Conservation (phyloP, 2,797 vertebrate genomes). For the Pogoniulus pusillus region DNA sequence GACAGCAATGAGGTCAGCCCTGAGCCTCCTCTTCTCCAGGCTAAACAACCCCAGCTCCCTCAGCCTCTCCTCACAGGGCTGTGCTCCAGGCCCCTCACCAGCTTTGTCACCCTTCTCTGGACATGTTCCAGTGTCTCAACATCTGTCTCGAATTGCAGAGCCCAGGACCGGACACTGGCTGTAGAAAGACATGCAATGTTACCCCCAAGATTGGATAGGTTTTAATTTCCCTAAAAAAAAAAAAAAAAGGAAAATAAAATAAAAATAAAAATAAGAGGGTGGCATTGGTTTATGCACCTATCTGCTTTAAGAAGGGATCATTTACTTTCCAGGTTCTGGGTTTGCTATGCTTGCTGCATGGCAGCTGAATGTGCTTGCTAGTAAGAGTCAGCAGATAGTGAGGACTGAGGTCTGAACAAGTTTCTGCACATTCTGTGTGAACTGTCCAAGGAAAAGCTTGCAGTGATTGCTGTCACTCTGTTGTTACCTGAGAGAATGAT, state of each 20-base stretch:
- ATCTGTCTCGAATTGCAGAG: no score
- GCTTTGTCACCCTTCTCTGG: no score
- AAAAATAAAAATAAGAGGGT: neutral
- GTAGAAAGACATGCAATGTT: no score
- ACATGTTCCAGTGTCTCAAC: no score
- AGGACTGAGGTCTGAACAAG: neutral
- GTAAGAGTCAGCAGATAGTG: neutral
- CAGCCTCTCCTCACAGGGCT: no score
- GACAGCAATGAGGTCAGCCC: no score
- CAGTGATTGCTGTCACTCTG: neutral
- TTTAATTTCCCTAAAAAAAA: neutral
- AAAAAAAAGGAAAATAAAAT: neutral
- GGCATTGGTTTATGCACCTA: accelerated
- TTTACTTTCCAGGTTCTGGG: neutral
- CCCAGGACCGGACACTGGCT: no score
- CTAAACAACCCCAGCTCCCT: no score
- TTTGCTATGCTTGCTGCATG: neutral
- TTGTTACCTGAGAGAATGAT: neutral
- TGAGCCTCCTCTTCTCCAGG: no score
- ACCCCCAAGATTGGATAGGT: neutral
- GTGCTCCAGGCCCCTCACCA: no score
- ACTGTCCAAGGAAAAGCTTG: neutral
- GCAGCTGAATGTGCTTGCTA: neutral
- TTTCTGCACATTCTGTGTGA: neutral
- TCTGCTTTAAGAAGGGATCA: neutral